phyloP scores from a whole-genome alignment of 2,113 vertebrate genomes.

The Haemorhous mexicanus region DNA sequence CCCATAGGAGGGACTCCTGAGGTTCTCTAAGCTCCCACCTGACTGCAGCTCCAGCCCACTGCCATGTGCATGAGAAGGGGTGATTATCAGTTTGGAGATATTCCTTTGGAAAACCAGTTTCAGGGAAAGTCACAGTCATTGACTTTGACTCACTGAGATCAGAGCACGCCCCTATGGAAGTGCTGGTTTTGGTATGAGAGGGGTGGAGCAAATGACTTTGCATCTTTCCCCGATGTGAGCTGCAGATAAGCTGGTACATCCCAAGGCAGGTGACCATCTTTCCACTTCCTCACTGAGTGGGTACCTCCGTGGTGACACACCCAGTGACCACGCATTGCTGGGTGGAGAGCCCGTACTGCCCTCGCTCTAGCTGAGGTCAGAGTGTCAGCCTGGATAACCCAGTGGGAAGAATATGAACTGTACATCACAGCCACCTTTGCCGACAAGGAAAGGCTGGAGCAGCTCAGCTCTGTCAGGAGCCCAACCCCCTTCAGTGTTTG shows the following conservation, averaged over 20 bases:
- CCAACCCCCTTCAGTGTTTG: background rate
- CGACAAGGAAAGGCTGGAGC: background rate
- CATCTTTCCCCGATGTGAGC: background rate
- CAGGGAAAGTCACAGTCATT: background rate
- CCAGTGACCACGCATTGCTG: background rate
- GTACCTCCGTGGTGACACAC: background rate
- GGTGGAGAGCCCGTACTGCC: accelerated
- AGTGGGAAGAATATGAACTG: background rate
- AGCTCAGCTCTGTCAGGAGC: background rate
- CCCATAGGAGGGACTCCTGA: background rate
- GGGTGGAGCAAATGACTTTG: background rate
- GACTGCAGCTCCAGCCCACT: background rate
- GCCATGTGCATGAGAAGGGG: accelerated
- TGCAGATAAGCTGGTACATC: background rate
- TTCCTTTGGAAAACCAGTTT: background rate
- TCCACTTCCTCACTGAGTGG: accelerated
- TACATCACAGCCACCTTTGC: background rate
- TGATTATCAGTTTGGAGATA: background rate
- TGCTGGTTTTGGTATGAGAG: background rate
- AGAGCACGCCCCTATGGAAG: background rate
- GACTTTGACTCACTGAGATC: background rate
- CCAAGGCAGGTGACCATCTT: background rate
- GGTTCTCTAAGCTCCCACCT: background rate
- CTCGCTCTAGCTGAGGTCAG: background rate
- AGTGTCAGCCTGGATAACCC: background rate